Evolutionary conservation across 2,888 invertebrate genomes (phyloP).

Genomic region (Coremacera marginata): DNA sequence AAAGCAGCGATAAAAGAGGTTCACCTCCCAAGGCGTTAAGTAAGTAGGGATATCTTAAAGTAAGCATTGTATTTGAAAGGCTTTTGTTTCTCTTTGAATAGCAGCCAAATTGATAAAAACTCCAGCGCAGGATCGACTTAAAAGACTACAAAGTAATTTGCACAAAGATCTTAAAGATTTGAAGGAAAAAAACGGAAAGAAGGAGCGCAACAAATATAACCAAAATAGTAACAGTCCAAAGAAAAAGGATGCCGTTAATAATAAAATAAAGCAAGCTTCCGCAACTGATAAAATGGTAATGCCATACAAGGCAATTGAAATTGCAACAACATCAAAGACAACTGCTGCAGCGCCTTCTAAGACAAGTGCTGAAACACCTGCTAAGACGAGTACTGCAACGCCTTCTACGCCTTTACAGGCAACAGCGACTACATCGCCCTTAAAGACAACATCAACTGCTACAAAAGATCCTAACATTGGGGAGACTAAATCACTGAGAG

Average conservation of each 20-base stretch:
- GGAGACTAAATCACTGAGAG: too few relatives aligned
- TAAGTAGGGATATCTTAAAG: conserved; percentile 24
- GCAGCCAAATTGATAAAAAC: conserved; percentile 36
- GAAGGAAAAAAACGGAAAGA: conserved; percentile 33
- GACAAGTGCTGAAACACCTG: too few relatives aligned
- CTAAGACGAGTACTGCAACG: too few relatives aligned
- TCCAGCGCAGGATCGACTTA: conserved; percentile 61
- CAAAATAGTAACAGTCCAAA: neutral
- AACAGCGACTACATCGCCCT: too few relatives aligned
- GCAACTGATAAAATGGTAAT: neutral
- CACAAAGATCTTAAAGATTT: conserved; percentile 38
- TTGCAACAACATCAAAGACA: too few relatives aligned
- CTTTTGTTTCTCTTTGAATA: neutral
- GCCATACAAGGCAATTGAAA: too few relatives aligned
- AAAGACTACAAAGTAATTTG: conserved; percentile 55
- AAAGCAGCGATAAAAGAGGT: neutral
- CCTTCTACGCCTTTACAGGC: too few relatives aligned
- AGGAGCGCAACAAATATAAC: neutral
- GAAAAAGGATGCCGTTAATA: neutral
- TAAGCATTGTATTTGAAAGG: neutral
- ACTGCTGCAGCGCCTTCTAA: too few relatives aligned
- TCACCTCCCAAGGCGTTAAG: conserved; percentile 37
- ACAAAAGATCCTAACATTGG: too few relatives aligned
- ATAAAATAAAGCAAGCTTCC: neutral
- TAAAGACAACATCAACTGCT: neutral